Base-by-base conservation (phyloP, 2,888 invertebrate genomes). In the Drosophila subsilvestris region DNA sequence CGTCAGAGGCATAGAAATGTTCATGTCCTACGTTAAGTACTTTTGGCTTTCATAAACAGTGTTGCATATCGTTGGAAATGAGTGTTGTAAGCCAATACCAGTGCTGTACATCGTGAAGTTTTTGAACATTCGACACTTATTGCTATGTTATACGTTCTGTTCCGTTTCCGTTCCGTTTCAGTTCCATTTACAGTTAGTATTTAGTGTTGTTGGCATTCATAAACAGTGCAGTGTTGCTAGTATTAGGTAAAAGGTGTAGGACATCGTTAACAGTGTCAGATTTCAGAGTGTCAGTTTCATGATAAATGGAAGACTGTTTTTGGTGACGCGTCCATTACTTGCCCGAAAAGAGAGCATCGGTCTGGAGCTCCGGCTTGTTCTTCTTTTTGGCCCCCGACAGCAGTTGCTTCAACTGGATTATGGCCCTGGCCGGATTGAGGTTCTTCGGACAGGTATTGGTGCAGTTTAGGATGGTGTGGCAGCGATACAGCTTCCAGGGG, bases 401-500 rank as follows among this genome's bases (percentile, higher is more conserved):
- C 60, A 99, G 93, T 86, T 97, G 97, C 93, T 99, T 99, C 80
- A 99, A 95, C 93, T 98, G 97, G 7, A 98, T 97, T 88, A 99
- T 98, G 1, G 98, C 98, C 86, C 94, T 94, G 8, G 97, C 99
- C 10, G 99, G 99, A 93, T 99, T 99, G 81, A 99, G 92, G 25
- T 98, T 97, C 93, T 99, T 99, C 0, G 99, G 99, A 88, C 99
- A 99, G 4, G 97, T 97, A 80, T 95, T 94, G 0, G 97, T 96
- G 91, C 99, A 99, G 92, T 99, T 98, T 95, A 99, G 95, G 87
- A 99, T 99, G 0, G 98, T 98, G 91, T 99, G 99, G 89, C 99
- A 99, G 61, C 98, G 95, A 92, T 96, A 99, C 0, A 97, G 95
- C 58, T 97, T 97, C 92, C 95, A 99, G 3, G 97, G 96, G 92